Evolutionary conservation across 2,797 vertebrate genomes (phyloP).

Genomic region (Pyrocephalus nanus): DNA sequence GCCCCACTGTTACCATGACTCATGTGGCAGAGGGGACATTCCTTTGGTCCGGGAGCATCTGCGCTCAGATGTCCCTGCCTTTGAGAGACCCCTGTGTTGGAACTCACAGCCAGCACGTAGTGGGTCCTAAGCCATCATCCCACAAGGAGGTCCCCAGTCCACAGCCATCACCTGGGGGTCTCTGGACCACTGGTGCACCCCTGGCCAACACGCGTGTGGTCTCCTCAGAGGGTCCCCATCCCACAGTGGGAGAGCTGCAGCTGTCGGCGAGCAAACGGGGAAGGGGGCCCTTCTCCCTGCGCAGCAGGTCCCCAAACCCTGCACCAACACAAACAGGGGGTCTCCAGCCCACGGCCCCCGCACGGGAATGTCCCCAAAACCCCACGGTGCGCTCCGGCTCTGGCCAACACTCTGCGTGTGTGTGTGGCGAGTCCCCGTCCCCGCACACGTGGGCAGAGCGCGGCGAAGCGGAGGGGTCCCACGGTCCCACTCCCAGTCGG

Average conservation of each 20-base stretch:
- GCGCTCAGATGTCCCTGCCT: neutral
- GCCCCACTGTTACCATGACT: accelerated
- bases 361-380: neutral
- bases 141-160: neutral
- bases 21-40: neutral
- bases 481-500: accelerated
- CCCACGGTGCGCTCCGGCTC: neutral
- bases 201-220: neutral
- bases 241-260: neutral
- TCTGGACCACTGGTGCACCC: neutral
- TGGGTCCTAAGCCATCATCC: accelerated
- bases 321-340: accelerated
- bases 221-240: neutral
- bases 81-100: too few species aligned
- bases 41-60: neutral
- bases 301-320: neutral
- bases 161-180: neutral
- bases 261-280: accelerated
- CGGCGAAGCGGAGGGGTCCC: accelerated
- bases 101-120: neutral
- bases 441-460: neutral
- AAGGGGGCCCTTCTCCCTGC: neutral
- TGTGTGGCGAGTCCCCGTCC: accelerated
- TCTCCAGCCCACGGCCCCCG: neutral
- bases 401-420: accelerated